These are phyloP conservation scores for Drosophila repletoides DNA, from an alignment of 1,140 invertebrate genomes.

Conservation along the genomic window DNA sequence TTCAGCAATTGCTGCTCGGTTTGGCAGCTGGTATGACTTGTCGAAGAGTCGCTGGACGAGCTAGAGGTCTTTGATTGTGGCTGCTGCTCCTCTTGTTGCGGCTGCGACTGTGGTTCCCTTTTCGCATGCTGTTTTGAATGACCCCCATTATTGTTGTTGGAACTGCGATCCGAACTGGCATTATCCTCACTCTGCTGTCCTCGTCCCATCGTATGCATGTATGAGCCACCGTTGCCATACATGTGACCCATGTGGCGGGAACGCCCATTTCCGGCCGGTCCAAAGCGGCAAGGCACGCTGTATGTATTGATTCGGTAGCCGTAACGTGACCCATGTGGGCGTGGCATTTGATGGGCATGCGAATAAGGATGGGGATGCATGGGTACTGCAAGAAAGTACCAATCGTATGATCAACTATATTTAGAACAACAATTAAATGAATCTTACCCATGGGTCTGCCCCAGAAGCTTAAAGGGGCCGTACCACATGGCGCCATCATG, in stretches of 20 bases:
- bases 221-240: too few species aligned
- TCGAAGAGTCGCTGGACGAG: too few species aligned
- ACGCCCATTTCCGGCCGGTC: background rate
- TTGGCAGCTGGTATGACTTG: too few species aligned
- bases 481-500: conserved; percentile 9
- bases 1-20: background rate
- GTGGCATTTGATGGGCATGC: conserved; percentile 1
- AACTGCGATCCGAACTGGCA: conserved; percentile 10
- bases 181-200: background rate
- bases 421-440: too few species aligned
- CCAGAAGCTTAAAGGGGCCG: conserved; percentile 28
- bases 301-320: conserved; percentile 21
- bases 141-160: too few species aligned
- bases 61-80: too few species aligned
- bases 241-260: background rate
- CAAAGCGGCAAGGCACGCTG: conserved; percentile 29
- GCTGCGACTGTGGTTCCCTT: background rate
- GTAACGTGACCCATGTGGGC: conserved; percentile 3
- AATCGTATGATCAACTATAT: too few species aligned
- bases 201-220: background rate
- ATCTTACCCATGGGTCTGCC: conserved; percentile 35
- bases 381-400: background rate
- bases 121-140: background rate
- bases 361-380: conserved; percentile 23
- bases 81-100: too few species aligned